These are phyloP conservation scores for Dipus sagitta DNA, from an alignment of 2,797 vertebrate genomes.

Conservation along the genomic window DNA sequence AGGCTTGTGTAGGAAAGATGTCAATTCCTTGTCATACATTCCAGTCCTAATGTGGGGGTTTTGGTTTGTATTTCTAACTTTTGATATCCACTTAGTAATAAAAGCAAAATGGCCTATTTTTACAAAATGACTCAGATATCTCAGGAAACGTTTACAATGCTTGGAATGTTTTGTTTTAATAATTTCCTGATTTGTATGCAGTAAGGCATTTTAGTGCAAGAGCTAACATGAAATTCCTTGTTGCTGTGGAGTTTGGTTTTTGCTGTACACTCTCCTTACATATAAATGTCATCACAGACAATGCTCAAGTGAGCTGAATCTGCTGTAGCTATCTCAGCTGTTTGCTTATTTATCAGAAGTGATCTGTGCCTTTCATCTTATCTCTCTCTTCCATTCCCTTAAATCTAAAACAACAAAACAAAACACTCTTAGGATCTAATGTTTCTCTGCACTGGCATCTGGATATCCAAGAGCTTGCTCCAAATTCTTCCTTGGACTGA, in stretches of 20 bases:
- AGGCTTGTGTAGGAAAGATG: neutral
- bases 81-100: slow-evolving; percentile 56
- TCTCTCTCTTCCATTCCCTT: slow-evolving; percentile 18
- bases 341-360: slow-evolving; percentile 4
- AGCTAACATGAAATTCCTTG: slow-evolving; percentile 61
- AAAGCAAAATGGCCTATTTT: slow-evolving; percentile 74
- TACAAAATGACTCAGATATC: slow-evolving; percentile 77
- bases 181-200: slow-evolving; percentile 75
- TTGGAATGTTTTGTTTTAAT: slow-evolving; percentile 78
- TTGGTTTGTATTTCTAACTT: slow-evolving; percentile 69
- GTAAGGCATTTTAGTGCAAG: slow-evolving; percentile 64
- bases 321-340: neutral
- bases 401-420: neutral
- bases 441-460: slow-evolving; percentile 26
- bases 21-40: neutral
- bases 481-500: neutral
- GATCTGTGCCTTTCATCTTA: slow-evolving; percentile 42
- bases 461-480: slow-evolving; percentile 6
- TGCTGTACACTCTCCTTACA: slow-evolving; percentile 42
- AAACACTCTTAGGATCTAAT: slow-evolving; percentile 18
- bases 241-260: slow-evolving; percentile 6
- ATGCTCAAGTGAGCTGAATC: slow-evolving; percentile 28
- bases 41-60: neutral
- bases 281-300: slow-evolving; percentile 59
- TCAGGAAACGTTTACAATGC: slow-evolving; percentile 77